A percentile compares a stretch with the other conserved stretches of the same genome.
Evolutionary conservation across 2,113 vertebrate genomes (phyloP).

Genomic region (Mungos mungo): DNA sequence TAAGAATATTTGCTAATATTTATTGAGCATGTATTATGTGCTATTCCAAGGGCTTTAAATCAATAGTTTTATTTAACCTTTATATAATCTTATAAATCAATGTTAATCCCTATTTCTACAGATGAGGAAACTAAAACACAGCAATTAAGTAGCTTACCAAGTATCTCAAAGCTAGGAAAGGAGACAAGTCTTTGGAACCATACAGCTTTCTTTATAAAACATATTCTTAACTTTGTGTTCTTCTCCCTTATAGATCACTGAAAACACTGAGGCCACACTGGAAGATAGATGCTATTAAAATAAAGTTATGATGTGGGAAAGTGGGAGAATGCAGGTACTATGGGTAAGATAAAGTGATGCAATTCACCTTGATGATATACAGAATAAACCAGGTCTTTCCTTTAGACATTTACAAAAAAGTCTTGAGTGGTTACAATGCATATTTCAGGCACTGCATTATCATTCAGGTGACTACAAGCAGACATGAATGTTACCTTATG

Average conservation of each 20-base stretch:
- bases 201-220: background rate
- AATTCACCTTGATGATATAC: background rate
- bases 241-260: background rate
- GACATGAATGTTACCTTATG: background rate
- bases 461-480: background rate
- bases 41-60: background rate
- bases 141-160: background rate
- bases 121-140: background rate
- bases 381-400: background rate
- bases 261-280: background rate
- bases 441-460: background rate
- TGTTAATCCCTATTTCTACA: background rate
- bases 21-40: background rate
- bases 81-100: background rate
- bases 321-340: background rate
- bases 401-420: background rate
- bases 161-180: background rate
- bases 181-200: background rate
- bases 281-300: background rate
- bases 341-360: background rate
- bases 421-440: background rate
- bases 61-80: background rate
- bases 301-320: background rate
- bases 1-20: background rate
- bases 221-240: background rate